These are phyloP conservation scores for Rugalucina vietnamica DNA, from an alignment of 2,888 invertebrate genomes.

Conservation along the genomic window DNA sequence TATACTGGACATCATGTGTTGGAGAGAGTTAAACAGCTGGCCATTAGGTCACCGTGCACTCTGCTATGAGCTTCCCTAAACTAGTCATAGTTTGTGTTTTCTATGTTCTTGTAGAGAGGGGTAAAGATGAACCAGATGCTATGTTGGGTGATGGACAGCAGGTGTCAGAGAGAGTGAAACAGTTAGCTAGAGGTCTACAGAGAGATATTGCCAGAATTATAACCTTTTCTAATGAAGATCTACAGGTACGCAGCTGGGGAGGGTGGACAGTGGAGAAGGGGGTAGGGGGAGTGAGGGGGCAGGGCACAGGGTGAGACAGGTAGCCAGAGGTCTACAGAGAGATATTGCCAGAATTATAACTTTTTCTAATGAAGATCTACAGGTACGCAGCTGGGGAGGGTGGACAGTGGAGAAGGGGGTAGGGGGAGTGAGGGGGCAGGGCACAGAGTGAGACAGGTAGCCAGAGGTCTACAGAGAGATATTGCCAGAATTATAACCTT, in stretches of 20 bases:
- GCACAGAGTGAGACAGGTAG: constrained; percentile 63
- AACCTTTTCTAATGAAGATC: constrained; percentile 76
- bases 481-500: constrained; percentile 77
- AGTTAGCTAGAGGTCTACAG: constrained; percentile 67
- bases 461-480: constrained; percentile 69
- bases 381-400: constrained; percentile 63
- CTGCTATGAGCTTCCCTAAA: no score
- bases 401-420: no score
- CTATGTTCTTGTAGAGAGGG: no score
- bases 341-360: constrained; percentile 77
- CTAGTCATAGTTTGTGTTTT: no score
- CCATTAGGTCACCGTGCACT: no score
- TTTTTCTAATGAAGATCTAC: constrained; percentile 77
- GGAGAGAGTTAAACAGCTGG: no score
- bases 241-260: constrained; percentile 73
- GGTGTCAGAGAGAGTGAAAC: constrained; percentile 59
- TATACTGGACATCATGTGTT: no score
- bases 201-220: constrained; percentile 76
- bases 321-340: constrained; percentile 67
- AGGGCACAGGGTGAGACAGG: constrained; percentile 60
- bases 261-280: no score
- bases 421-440: no score
- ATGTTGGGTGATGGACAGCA: constrained; percentile 54
- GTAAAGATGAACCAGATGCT: constrained; percentile 73
- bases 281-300: no score